phyloP scores from a whole-genome alignment of 2,797 vertebrate species.

The Neosilurus mollespiculum region DNA sequence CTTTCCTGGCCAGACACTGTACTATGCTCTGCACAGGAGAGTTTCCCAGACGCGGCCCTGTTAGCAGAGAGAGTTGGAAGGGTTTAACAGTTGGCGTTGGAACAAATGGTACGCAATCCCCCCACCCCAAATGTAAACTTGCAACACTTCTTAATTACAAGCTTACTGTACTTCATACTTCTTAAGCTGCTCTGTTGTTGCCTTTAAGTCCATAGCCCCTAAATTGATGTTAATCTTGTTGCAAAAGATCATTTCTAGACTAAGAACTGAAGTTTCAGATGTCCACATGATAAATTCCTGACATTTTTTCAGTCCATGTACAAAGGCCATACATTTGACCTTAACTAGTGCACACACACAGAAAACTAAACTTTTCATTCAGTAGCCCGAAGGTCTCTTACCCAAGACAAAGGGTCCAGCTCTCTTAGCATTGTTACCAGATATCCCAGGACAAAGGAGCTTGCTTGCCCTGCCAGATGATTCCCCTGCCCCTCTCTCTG shows the following conservation, averaged over 20 bases:
- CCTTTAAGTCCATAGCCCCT: not conserved
- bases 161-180: constrained; percentile 56
- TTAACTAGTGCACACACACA: not conserved
- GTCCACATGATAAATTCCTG: not conserved
- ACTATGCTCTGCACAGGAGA: constrained; percentile 98
- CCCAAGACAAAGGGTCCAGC: constrained; percentile 96
- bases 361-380: constrained; percentile 1
- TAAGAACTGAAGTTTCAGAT: not conserved
- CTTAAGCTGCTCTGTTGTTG: not conserved
- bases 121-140: constrained; percentile 62
- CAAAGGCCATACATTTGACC: not conserved
- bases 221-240: not conserved
- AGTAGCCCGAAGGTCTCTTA: constrained; percentile 65
- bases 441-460: constrained; percentile 90
- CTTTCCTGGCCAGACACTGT: constrained; percentile 97
- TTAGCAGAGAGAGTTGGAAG: constrained; percentile 49
- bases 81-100: constrained; percentile 52
- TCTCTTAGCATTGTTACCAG: constrained; percentile 93
- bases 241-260: too few relatives aligned
- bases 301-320: not conserved
- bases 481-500: constrained; percentile 94
- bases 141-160: constrained; percentile 3
- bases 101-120: constrained; percentile 69
- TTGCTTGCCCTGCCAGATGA: constrained; percentile 87
- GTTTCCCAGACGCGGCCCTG: constrained; percentile 96